These are phyloP conservation scores for Eutrigla gurnardus DNA, from an alignment of 2,797 vertebrate species.

Conservation along the genomic window DNA sequence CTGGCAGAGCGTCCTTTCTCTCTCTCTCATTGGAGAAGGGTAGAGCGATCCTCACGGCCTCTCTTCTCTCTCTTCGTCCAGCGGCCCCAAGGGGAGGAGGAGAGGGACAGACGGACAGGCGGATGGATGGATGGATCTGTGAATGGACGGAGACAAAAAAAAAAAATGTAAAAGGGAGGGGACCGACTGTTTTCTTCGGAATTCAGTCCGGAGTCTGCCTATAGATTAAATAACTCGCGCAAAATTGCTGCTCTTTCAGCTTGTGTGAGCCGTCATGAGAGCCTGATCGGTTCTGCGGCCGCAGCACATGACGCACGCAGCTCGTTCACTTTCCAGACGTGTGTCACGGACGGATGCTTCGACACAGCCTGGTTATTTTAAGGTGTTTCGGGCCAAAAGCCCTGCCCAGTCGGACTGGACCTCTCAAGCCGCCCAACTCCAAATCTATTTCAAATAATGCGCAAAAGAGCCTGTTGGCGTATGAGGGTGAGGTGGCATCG, in stretches of 20 bases:
- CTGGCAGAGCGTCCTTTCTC: slow-evolving; percentile 77
- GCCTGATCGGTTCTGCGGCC: slow-evolving; percentile 67
- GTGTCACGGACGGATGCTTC: slow-evolving; percentile 51
- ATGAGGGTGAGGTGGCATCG: background rate
- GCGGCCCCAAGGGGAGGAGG: slow-evolving; percentile 74
- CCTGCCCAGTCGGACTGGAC: slow-evolving; percentile 28
- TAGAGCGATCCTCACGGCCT: slow-evolving; percentile 63
- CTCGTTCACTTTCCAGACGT: slow-evolving; percentile 69
- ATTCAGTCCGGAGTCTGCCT: slow-evolving; percentile 37
- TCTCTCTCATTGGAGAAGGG: slow-evolving; percentile 68
- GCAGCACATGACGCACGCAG: slow-evolving; percentile 82
- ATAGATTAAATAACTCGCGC: slow-evolving; percentile 47
- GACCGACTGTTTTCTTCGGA: slow-evolving; percentile 43
- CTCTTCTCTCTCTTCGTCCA: slow-evolving; percentile 66
- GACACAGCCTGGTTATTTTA: slow-evolving; percentile 37
- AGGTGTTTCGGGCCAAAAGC: slow-evolving; percentile 8
- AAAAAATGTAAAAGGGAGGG: slow-evolving; percentile 29
- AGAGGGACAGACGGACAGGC: slow-evolving; percentile 62
- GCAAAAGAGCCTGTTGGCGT: slow-evolving; percentile 28
- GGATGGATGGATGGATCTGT: slow-evolving; percentile 59
- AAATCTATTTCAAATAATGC: slow-evolving; percentile 14
- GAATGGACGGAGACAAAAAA: slow-evolving; percentile 55
- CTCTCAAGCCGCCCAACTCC: slow-evolving; percentile 1
- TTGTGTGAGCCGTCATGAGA: slow-evolving; percentile 74
- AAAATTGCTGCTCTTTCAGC: slow-evolving; percentile 59